These are phyloP conservation scores for Myotis findleyi DNA, from an alignment of 2,797 vertebrate genomes.

Conservation along the genomic window DNA sequence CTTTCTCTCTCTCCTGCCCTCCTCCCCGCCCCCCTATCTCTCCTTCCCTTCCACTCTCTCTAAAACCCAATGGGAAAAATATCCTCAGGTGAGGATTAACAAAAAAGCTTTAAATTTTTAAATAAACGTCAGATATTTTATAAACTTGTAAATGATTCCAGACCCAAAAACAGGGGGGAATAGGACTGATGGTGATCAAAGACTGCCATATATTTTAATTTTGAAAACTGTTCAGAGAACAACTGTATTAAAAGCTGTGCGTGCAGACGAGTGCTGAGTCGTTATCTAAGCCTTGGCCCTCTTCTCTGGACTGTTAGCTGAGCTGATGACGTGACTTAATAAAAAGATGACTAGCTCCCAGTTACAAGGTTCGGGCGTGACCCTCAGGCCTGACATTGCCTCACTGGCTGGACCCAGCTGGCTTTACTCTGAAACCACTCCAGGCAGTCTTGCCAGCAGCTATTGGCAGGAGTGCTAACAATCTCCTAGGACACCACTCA, in stretches of 20 bases:
- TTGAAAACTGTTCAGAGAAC: conserved; percentile 13
- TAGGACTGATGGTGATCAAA: neutral
- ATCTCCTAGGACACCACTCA: neutral
- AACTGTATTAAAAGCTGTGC: neutral
- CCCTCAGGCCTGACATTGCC: neutral
- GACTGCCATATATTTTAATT: neutral
- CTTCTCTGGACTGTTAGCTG: neutral
- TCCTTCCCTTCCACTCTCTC: no score
- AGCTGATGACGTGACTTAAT: neutral
- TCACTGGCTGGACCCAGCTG: neutral
- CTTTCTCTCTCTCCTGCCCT: neutral
- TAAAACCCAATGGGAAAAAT: neutral
- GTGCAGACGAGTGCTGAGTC: neutral
- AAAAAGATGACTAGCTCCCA: neutral
- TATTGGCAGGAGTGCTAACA: neutral
- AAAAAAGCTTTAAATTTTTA: neutral
- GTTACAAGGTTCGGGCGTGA: neutral
- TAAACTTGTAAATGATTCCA: neutral
- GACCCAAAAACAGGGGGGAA: neutral
- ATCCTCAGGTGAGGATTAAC: neutral
- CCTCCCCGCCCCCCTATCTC: neutral
- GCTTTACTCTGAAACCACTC: neutral
- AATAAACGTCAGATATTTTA: neutral
- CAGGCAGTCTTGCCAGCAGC: neutral
- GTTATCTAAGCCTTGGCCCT: neutral